phyloP scores from a whole-genome alignment of 2,888 invertebrate species.

The Apotomis betuletana region DNA sequence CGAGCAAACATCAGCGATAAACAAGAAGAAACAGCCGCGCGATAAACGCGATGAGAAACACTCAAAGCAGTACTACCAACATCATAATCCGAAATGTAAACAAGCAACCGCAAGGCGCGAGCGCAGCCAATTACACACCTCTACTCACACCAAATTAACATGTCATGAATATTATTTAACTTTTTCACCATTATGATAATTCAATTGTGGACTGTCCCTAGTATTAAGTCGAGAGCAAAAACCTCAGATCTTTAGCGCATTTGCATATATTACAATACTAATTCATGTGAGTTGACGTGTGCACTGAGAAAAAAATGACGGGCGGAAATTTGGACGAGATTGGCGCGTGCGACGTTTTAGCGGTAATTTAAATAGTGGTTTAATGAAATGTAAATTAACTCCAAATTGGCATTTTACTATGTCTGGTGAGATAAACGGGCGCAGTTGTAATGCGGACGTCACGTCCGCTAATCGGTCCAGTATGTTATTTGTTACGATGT shows the following conservation, averaged over 20 bases:
- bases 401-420: conserved; percentile 22
- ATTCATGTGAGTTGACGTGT: conserved; percentile 57
- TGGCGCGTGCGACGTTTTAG: conserved; percentile 49
- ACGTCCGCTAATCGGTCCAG: not conserved
- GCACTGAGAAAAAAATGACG: conserved; percentile 56
- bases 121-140: conserved; percentile 68
- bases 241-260: conserved; percentile 71
- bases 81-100: conserved; percentile 43
- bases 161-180: conserved; percentile 80
- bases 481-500: not conserved
- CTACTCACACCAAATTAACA: conserved; percentile 75
- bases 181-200: conserved; percentile 76
- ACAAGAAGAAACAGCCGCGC: conserved; percentile 34
- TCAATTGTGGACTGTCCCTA: conserved; percentile 66
- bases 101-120: conserved; percentile 52
- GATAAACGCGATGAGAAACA: conserved; percentile 16
- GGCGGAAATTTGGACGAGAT: conserved; percentile 55
- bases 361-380: conserved; percentile 28
- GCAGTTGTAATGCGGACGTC: not conserved
- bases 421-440: conserved; percentile 9
- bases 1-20: conserved; percentile 41
- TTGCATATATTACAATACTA: conserved; percentile 77
- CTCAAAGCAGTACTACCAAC: conserved; percentile 42
- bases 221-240: conserved; percentile 72
- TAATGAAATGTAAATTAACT: conserved; percentile 30